Base-by-base conservation (phyloP, 2,797 vertebrate genomes). In the Lates japonicus region DNA sequence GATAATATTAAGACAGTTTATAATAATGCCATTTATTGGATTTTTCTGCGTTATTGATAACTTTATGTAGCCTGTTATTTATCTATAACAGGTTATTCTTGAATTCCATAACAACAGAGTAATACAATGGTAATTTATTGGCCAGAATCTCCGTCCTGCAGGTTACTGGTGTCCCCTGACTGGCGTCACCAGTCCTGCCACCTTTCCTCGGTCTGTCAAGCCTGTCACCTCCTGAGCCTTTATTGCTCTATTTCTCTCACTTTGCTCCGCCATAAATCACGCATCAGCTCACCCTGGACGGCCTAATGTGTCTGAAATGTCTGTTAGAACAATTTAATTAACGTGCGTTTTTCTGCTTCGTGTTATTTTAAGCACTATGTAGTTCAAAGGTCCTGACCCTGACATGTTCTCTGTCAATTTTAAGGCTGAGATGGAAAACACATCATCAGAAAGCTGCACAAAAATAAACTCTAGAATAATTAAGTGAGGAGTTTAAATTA, bases 121-220 rank as follows among this genome's bases (percentile, higher is more conserved):
- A 16, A 3, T 10, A n/a, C 10, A 46, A 7, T 11, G 54, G 44
- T 37, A 37, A 31, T 81, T 71, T 49, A 54, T 2, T 39, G 11
- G 8, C 17, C 29, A 1, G 7, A 16, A 33, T 44, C 8, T 62
- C 37, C 11, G 7, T 11, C 63, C 63, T 59, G 6, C 44, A 69
- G 63, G 20, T 51, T 8, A 25, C 1, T 57, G 67, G 51, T 12
- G 55, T 70, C 42, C 7, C 54, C 25, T 35, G 10, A 1, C 78
- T 92, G 94, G 95, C 94, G 95, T 94, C 95, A 49, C 63, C 68
- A 66, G 42, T 93, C 92, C 92, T 95, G 81, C 58, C 93, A 89
- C 86, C 85, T 59, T 42, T 22, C 69, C 70, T 37, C 70, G 2
- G 61, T 39, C 90, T 83, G 93, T 94, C 88, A 93, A 82, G 68